phyloP scores from a whole-genome alignment of 2,113 vertebrate species.

The Salvator merianae region DNA sequence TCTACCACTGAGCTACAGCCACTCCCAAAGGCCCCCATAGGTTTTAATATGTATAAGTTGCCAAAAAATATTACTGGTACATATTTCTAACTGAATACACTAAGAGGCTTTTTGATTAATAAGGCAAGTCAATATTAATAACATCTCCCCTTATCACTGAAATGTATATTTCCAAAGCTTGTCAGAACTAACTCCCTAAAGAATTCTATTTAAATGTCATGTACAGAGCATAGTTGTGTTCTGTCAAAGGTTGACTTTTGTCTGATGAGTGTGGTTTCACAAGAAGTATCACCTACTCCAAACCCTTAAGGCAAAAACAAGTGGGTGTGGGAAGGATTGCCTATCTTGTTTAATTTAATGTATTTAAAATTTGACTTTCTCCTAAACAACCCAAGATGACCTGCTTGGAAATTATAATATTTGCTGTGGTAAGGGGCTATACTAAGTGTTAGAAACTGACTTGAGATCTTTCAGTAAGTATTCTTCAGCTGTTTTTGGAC shows the following conservation, averaged over 20 bases:
- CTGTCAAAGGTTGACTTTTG: not conserved
- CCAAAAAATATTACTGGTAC: not conserved
- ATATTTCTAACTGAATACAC: not conserved
- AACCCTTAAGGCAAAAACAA: not conserved
- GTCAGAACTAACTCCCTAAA: not conserved
- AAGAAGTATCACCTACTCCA: not conserved
- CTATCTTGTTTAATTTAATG: not conserved
- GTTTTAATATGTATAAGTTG: not conserved
- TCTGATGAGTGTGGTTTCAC: not conserved
- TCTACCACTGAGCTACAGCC: too few relatives aligned
- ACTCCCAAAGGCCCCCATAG: not conserved
- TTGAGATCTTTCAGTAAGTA: not conserved
- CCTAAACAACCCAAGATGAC: not conserved
- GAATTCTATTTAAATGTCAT: not conserved
- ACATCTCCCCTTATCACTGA: not conserved
- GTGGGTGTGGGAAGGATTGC: not conserved
- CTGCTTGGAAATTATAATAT: not conserved
- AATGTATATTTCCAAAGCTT: not conserved
- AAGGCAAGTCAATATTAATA: not conserved
- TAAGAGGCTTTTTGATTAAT: not conserved
- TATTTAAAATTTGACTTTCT: not conserved
- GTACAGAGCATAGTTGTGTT: not conserved
- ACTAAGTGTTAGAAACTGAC: not conserved
- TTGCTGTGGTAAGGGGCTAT: too few relatives aligned
- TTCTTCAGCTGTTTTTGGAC: not conserved